Conservation (phyloP, 2,797 vertebrate genomes). For the Gallinago stenura region DNA sequence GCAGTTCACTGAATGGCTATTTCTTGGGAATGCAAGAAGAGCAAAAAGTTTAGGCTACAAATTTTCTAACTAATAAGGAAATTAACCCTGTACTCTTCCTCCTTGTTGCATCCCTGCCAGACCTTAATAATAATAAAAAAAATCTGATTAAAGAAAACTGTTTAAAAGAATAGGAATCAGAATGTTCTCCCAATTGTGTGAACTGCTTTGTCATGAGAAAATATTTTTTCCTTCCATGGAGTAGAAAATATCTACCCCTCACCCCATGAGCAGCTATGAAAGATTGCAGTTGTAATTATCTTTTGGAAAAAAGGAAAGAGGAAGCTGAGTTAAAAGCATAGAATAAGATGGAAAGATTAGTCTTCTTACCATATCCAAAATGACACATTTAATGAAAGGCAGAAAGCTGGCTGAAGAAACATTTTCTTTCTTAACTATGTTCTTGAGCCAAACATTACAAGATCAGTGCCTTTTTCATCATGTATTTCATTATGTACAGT, state of each 20-base stretch:
- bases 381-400: neutral
- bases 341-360: neutral
- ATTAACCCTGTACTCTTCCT: neutral
- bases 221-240: neutral
- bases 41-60: neutral
- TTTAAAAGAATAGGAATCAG: neutral
- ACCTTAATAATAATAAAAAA: neutral
- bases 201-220: conserved; percentile 10
- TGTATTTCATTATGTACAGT: neutral
- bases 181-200: neutral
- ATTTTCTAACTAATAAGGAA: neutral
- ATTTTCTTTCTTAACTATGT: too few species aligned
- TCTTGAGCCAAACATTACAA: neutral
- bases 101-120: neutral
- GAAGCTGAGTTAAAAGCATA: neutral
- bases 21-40: neutral
- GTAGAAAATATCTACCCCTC: neutral
- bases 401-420: conserved; percentile 15
- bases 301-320: neutral
- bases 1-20: neutral
- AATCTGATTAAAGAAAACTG: neutral
- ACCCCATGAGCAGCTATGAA: neutral
- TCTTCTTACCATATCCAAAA: neutral
- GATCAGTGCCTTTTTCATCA: neutral
- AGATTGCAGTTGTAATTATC: neutral